Percentiles rank a stretch among this genome's conserved stretches.
These are phyloP conservation scores for Thalassophryne amazonica DNA, from an alignment of 2,797 vertebrate genomes.

Conservation along the genomic window DNA sequence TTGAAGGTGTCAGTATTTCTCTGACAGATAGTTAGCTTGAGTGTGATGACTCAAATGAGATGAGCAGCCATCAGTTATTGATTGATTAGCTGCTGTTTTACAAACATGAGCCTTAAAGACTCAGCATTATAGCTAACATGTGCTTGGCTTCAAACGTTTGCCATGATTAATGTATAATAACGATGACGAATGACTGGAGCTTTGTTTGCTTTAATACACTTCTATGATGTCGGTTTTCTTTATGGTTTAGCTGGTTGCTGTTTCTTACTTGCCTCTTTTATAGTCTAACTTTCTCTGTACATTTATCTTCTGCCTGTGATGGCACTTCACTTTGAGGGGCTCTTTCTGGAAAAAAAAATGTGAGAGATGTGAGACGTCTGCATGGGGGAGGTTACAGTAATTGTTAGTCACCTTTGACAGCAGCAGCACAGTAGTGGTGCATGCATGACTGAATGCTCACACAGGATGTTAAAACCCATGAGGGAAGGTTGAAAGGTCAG, in stretches of 20 bases:
- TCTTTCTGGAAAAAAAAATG: background rate
- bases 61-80: slow-evolving; percentile 20
- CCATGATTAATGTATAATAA: too few species aligned
- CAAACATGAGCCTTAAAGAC: background rate
- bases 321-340: slow-evolving; percentile 11
- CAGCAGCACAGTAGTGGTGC: slow-evolving; percentile 17
- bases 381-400: slow-evolving; percentile 11
- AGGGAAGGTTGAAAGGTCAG: slow-evolving; percentile 9
- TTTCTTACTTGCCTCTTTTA: background rate
- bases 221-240: too few species aligned
- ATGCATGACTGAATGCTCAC: slow-evolving; percentile 17
- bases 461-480: background rate
- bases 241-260: background rate
- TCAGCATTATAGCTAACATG: background rate
- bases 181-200: too few species aligned
- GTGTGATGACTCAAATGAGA: too few species aligned
- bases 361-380: slow-evolving; percentile 19
- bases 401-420: slow-evolving; percentile 21
- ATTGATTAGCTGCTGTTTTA: slow-evolving; percentile 23
- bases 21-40: too few species aligned
- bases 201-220: too few species aligned
- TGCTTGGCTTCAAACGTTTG: too few species aligned
- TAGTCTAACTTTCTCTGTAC: slow-evolving; percentile 3
- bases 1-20: too few species aligned
- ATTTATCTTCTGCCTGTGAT: slow-evolving; percentile 18